Conservation (phyloP, 2,113 vertebrate species). For the Procapra przewalskii region DNA sequence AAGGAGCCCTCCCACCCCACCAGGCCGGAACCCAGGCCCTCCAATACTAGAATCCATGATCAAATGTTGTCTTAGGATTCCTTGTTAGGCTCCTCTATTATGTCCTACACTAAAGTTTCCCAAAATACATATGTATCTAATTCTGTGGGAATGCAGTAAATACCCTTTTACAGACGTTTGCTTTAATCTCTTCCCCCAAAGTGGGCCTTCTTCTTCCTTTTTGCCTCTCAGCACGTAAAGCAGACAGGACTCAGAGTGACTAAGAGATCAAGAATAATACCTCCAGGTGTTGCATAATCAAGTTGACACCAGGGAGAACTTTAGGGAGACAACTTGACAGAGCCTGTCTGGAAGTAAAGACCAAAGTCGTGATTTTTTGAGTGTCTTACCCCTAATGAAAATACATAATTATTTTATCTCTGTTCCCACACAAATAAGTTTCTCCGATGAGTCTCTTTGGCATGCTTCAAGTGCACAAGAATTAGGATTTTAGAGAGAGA, state of each 20-base stretch:
- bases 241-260: not conserved
- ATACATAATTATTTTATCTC: conserved; percentile 59
- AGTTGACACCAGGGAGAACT: not conserved
- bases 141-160: not conserved
- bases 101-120: not conserved
- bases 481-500: conserved; percentile 13
- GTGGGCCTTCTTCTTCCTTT: not conserved
- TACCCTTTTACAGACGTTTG: not conserved
- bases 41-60: not conserved
- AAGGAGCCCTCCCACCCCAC: not conserved
- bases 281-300: conserved; percentile 39
- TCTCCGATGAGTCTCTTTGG: conserved; percentile 21
- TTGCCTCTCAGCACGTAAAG: not conserved
- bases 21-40: not conserved
- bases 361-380: conserved; percentile 57
- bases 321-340: conserved; percentile 47
- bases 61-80: not conserved
- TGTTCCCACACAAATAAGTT: conserved; percentile 68
- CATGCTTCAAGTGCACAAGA: not conserved
- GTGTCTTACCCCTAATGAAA: conserved; percentile 58
- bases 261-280: conserved; percentile 35
- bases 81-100: not conserved
- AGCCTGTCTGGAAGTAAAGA: conserved; percentile 47
- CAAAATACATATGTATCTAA: not conserved
- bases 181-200: not conserved